phyloP scores from a whole-genome alignment of 1,140 invertebrate species.

The Drosophila virilis region DNA sequence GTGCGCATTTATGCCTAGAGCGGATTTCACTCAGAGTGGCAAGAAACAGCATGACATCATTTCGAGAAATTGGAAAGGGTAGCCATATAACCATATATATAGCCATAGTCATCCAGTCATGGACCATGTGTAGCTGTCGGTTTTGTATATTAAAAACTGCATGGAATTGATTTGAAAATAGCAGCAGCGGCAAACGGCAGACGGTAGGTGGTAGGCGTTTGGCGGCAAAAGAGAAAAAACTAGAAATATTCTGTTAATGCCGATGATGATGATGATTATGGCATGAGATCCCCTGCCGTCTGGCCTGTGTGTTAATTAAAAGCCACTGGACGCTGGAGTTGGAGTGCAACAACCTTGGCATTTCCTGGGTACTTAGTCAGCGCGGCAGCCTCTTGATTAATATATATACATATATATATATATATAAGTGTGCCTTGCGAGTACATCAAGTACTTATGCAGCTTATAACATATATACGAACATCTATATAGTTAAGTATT shows the following conservation, averaged over 20 bases:
- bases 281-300: slow-evolving; percentile 52
- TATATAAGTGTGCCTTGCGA: slow-evolving; percentile 29
- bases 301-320: slow-evolving; percentile 76
- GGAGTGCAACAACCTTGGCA: slow-evolving; percentile 80
- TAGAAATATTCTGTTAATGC: slow-evolving; percentile 52
- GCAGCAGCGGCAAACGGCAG: slow-evolving; percentile 53
- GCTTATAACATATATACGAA: slow-evolving; percentile 4
- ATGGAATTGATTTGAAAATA: slow-evolving; percentile 81
- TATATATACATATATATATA: slow-evolving; percentile 8
- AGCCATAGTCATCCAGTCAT: slow-evolving; percentile 19
- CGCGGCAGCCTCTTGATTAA: slow-evolving; percentile 65
- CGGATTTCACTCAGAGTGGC: slow-evolving; percentile 32
- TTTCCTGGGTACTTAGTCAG: slow-evolving; percentile 81
- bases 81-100: slow-evolving; percentile 10
- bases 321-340: slow-evolving; percentile 77
- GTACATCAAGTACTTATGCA: slow-evolving; percentile 16
- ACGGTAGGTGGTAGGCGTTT: slow-evolving; percentile 9
- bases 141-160: slow-evolving; percentile 69
- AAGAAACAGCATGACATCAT: slow-evolving; percentile 71
- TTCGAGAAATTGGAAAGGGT: slow-evolving; percentile 68
- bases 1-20: slow-evolving; percentile 58
- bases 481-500: slow-evolving; percentile 19
- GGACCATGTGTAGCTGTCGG: background rate
- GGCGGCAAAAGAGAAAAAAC: slow-evolving; percentile 31
- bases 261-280: slow-evolving; percentile 20